phyloP scores from a whole-genome alignment of 2,797 vertebrate species.

The Chaetodon trifasciatus region DNA sequence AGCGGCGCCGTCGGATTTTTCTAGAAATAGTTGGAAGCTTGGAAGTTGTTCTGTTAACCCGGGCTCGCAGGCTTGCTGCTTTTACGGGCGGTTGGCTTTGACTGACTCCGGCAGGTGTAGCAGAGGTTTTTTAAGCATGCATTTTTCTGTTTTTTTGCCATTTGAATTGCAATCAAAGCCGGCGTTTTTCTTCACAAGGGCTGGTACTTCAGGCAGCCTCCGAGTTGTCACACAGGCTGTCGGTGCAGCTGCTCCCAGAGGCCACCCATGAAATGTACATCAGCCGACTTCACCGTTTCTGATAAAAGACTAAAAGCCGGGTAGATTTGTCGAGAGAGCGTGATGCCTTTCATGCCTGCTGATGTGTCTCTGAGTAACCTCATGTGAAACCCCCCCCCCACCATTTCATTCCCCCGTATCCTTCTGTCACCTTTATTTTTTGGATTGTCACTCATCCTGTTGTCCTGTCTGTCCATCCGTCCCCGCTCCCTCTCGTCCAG shows the following conservation, averaged over 20 bases:
- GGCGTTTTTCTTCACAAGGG: constrained; percentile 36
- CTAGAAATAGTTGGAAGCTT: constrained; percentile 35
- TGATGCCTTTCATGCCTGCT: constrained; percentile 44
- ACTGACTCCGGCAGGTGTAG: constrained; percentile 62
- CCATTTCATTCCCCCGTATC: not conserved
- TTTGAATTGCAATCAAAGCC: constrained; percentile 63
- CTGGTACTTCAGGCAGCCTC: constrained; percentile 51
- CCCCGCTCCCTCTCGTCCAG: constrained; percentile 75
- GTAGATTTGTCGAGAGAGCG: constrained; percentile 58
- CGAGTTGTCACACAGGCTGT: constrained; percentile 64
- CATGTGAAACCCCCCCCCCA: constrained; percentile 3
- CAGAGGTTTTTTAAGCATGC: constrained; percentile 3
- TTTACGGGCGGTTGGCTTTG: constrained; percentile 28
- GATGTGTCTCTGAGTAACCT: constrained; percentile 53
- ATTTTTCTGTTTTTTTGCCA: constrained; percentile 23
- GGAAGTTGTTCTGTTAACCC: constrained; percentile 38
- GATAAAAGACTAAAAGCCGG: constrained; percentile 60
- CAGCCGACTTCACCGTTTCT: constrained; percentile 44
- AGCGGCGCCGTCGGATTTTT: constrained; percentile 30
- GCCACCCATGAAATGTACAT: constrained; percentile 65
- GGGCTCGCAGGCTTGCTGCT: constrained; percentile 10
- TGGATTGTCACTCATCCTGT: not conserved
- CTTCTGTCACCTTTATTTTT: constrained; percentile 16
- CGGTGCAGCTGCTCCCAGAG: constrained; percentile 63
- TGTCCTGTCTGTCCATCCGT: not conserved